phyloP scores from a whole-genome alignment of 2,888 invertebrate genomes.

The Cremastinae sp. region DNA sequence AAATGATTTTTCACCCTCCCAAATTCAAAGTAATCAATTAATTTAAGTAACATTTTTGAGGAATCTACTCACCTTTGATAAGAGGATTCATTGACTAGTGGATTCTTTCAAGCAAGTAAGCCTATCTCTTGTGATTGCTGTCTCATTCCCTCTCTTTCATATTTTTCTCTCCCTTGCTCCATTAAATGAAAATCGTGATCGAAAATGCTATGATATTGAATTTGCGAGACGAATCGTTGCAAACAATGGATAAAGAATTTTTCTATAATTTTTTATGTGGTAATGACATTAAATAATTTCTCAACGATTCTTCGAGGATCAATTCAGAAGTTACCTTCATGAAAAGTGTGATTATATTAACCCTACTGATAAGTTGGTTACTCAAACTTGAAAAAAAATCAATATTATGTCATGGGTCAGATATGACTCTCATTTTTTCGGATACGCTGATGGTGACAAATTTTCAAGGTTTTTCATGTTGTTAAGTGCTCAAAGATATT shows the following conservation, averaged over 20 bases:
- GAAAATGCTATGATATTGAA: conserved; percentile 58
- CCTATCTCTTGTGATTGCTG: conserved; percentile 78
- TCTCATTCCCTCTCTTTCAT: conserved; percentile 63
- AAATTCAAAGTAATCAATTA: conserved; percentile 73
- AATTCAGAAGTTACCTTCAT: too few relatives aligned
- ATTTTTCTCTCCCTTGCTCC: conserved; percentile 20
- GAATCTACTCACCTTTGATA: conserved; percentile 79
- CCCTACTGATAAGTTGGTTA: neutral
- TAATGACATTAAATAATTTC: neutral
- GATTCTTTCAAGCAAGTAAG: conserved; percentile 78
- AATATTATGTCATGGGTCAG: too few relatives aligned
- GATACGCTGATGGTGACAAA: conserved; percentile 26
- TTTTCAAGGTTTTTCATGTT: conserved; percentile 8
- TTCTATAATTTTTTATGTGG: conserved; percentile 21
- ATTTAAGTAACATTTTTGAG: conserved; percentile 78
- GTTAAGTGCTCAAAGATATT: conserved; percentile 48
- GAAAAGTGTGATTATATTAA: conserved; percentile 1
- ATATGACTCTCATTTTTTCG: neutral
- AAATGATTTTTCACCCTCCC: conserved; percentile 71
- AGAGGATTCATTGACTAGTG: conserved; percentile 77
- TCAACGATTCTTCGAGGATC: too few relatives aligned
- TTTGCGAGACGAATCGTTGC: conserved; percentile 47
- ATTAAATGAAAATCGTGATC: conserved; percentile 69
- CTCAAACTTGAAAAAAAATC: too few relatives aligned
- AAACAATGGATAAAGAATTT: conserved; percentile 43